Evolutionary conservation across 2,797 vertebrate genomes (phyloP), one percentile per base, ranked within the genome.

Genomic region (Sus cebifrons): DNA sequence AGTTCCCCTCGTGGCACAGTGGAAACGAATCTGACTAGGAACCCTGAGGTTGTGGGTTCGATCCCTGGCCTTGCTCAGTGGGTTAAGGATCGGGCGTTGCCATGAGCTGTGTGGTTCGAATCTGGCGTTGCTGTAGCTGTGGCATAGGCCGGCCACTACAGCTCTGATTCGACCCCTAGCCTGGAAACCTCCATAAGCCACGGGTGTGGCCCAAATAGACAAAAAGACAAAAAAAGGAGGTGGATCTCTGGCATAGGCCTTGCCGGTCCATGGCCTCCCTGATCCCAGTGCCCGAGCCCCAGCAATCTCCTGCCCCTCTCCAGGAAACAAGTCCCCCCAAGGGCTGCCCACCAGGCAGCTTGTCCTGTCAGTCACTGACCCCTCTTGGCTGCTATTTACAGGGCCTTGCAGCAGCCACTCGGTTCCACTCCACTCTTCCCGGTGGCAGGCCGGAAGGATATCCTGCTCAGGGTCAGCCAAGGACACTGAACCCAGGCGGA

Each of bases 401-500:
- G 10, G 44, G 74, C 83, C 49, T 89, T 68, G 58, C 32, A 3
- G 2, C 1, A 62, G 44, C 23, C 23, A 40, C 0, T 0, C 13
- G 68, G 49, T 54, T 86, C 64, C 92, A 25, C 49, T 94, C 75
- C 32, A 27, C 67, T 95, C 56, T 87, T 91, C 93, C 64, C 52
- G 82, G 65, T n/a, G 25, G 11, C 75, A 58, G 20, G 52, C 52
- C 1, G 0, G 58, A 95, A 88, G 89, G 77, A 89, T 68, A 74
- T 86, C 81, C 79, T 92, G 44, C 62, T 90, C 58, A 2, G 7
- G 64, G 84, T 91, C 89, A 95, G 89, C 44, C 54, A 25, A 88
- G 84, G 96, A 96, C 87, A 85, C 52, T 3, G 75, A 95, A n/a
- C 49, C 58, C 60, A 15, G 36, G 27, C 3, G 15, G 25, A 62